A percentile compares a stretch with the other conserved stretches of the same genome.
These are phyloP conservation scores for Darevskia nairensis DNA, from an alignment of 2,797 vertebrate genomes.

Conservation along the genomic window DNA sequence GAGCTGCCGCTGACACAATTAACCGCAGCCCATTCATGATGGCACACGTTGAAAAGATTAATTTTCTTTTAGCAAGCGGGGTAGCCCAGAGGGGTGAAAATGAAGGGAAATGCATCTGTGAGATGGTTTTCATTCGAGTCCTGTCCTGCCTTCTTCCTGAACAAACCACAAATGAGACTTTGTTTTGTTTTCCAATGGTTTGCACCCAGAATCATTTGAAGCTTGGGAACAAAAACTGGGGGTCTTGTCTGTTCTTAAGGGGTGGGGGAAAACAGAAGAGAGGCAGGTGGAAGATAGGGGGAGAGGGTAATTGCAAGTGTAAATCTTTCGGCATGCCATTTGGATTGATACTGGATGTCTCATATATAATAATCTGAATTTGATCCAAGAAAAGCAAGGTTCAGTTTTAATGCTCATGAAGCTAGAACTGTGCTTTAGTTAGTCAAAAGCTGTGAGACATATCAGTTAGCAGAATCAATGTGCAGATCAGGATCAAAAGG, in stretches of 20 bases:
- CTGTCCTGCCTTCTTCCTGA: constrained; percentile 59
- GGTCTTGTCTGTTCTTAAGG: constrained; percentile 44
- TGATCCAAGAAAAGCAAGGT: no score
- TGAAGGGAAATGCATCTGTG: constrained; percentile 57
- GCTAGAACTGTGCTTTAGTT: no score
- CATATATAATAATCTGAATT: no score
- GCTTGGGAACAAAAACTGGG: constrained; percentile 57
- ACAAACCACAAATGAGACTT: constrained; percentile 57
- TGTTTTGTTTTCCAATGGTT: constrained; percentile 56
- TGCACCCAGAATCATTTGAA: constrained; percentile 42
- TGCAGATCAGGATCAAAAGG: no score
- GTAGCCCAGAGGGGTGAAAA: constrained; percentile 69
- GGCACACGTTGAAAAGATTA: constrained; percentile 59
- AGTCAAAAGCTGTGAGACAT: no score
- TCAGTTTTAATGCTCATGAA: no score
- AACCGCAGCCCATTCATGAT: constrained; percentile 52
- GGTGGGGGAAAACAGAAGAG: not conserved
- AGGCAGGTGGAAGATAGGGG: not conserved
- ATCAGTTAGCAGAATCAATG: no score
- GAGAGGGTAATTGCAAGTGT: not conserved
- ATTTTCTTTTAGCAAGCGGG: constrained; percentile 55
- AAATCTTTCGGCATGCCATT: not conserved
- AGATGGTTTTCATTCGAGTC: constrained; percentile 59
- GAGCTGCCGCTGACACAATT: constrained; percentile 24
- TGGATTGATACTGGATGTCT: not conserved